Conservation (phyloP, 2,888 invertebrate species). For the Lysandra bellargus region DNA sequence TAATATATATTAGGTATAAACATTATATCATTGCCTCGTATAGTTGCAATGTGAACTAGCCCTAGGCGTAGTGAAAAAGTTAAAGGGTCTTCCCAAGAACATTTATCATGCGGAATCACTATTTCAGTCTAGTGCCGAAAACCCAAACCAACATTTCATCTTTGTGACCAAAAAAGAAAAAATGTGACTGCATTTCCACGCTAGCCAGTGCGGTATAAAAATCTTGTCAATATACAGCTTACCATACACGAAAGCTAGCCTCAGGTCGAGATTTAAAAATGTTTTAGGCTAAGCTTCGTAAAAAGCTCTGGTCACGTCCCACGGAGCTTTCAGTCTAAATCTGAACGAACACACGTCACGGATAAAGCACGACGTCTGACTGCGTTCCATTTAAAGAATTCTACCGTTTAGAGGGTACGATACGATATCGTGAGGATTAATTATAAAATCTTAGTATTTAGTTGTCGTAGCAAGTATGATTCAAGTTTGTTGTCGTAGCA, state of each 20-base stretch:
- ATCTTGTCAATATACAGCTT: slow-evolving; percentile 20
- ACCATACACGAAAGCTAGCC: slow-evolving; percentile 2
- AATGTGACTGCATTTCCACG: background rate
- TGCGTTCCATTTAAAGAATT: slow-evolving; percentile 26
- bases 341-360: slow-evolving; percentile 29
- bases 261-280: slow-evolving; percentile 21
- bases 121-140: background rate
- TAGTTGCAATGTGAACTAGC: no score
- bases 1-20: no score
- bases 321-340: slow-evolving; percentile 23
- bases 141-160: background rate
- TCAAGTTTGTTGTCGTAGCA: no score
- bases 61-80: background rate
- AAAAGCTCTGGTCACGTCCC: slow-evolving; percentile 2
- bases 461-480: no score
- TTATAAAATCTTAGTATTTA: background rate
- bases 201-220: background rate
- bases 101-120: background rate
- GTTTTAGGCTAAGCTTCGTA: slow-evolving; percentile 27
- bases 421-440: background rate
- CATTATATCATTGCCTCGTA: no score
- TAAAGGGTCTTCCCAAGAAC: background rate
- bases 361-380: slow-evolving; percentile 28
- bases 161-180: background rate
- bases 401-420: background rate